Evolutionary conservation across 1,140 invertebrate species (phyloP), one percentile per base, ranked within the genome.

Genomic region (Hestina assimilis): DNA sequence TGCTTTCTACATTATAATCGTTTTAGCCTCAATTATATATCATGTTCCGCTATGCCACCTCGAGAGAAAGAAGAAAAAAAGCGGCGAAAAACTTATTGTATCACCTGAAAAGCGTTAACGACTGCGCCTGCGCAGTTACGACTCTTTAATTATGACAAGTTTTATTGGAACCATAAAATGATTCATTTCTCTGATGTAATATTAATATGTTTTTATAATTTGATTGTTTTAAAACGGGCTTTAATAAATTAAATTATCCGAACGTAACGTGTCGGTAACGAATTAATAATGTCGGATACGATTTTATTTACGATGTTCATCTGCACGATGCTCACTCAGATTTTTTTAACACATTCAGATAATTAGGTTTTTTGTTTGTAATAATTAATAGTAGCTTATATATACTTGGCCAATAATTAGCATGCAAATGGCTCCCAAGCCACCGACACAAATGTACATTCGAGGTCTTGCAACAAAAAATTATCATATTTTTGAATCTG

Each of bases 1-100:
- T 64, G 61, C 62, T 63, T 56, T 60, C 59, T 66, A 63, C 63
- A 62, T 64, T 69, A 64, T 61, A 64, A 62, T 67, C 52, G 53
- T 65, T 68, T 63, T 56, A 63, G 51, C 48, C 65, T 58, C 65
- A 60, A 60, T 63, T 67, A 60, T 60, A 21, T 45, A 23, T 43
- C 20, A 21, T 43, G 60, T 58, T 63, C 60, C 59, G 59, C 53
- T 62, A 57, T 52, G 40, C 33, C 26, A 43, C 41, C 51, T 43
- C 51, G 28, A 51, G n/a, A n/a, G n/a, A n/a, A n/a, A n/a, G n/a
- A n/a, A n/a, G n/a, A 38, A 40, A 38, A 21, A 42, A 15, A 9
- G 15, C 12, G 26, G 11, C 47, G 31, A 26, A 51, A 24, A 40
- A 51, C 14, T 38, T 51, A 51, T 26, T 26, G 33, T 19, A 40